These are phyloP conservation scores for Sycobia sp. DNA, from an alignment of 1,140 invertebrate species.

Conservation along the genomic window DNA sequence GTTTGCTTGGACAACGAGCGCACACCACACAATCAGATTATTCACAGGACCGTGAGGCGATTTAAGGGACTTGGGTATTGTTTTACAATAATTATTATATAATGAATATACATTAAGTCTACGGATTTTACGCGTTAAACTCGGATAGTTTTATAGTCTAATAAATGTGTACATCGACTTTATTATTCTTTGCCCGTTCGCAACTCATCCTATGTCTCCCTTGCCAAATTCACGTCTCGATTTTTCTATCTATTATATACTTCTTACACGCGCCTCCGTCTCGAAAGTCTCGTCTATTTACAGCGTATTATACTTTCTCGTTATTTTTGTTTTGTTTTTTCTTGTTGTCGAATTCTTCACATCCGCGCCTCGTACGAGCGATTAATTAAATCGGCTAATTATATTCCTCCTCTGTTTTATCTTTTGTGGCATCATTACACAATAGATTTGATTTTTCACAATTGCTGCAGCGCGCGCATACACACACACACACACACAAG, in stretches of 20 bases:
- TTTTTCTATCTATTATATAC: not conserved
- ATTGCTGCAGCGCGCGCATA: too few species aligned
- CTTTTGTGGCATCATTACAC: too few species aligned
- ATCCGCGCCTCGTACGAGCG: not conserved
- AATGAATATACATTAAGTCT: conserved; percentile 36
- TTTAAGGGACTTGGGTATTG: conserved; percentile 31
- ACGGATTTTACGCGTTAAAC: conserved; percentile 28
- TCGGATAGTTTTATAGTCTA: conserved; percentile 27
- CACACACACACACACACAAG: too few species aligned
- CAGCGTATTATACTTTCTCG: conserved; percentile 29
- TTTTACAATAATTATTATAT: conserved; percentile 33
- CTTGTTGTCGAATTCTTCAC: too few species aligned
- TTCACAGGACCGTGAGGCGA: conserved; percentile 44
- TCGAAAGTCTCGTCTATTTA: conserved; percentile 24
- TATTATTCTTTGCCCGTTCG: not conserved
- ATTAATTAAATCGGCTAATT: conserved; percentile 21
- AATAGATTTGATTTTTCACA: conserved; percentile 30
- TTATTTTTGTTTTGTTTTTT: too few species aligned
- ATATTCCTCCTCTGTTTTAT: too few species aligned
- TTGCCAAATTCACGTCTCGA: too few species aligned
- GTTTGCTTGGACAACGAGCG: conserved; percentile 54
- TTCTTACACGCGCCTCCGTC: not conserved
- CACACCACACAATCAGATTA: conserved; percentile 49
- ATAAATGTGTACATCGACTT: conserved; percentile 33
- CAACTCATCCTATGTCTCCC: not conserved